Evolutionary conservation across 1,140 invertebrate genomes (phyloP), one percentile per base, ranked within the genome.

Genomic region (Rhagoletis pomonella): DNA sequence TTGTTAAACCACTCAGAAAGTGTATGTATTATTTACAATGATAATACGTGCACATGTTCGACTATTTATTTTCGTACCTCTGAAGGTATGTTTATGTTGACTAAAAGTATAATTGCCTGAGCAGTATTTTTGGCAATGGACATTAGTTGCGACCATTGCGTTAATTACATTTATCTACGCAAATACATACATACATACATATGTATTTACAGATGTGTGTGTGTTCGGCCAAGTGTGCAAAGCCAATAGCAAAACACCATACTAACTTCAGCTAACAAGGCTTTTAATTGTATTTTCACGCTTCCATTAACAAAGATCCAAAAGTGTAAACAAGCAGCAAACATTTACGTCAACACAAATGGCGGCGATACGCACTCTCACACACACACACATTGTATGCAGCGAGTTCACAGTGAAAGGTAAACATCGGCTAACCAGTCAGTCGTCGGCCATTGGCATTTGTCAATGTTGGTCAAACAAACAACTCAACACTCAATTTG

Each of bases 231-330:
- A 29, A 29, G 29, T 29, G 29, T 29, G 10, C 42, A 29, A 81
- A 58, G 47, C 73, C 47, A 81, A 81, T 81, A 81, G 73, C 73
- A 58, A 55, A 81, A 81, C 73, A 81, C 9, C 17, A 58, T 81
- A 55, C 19, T 55, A 81, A 55, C 44, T 50, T 29, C 2, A 29
- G n/a, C 73, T 81, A 58, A 81, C 73, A 81, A 81, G 73, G 9
- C 73, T 58, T 81, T 81, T 81, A 81, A 81, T 81, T 81, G 73
- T 55, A 81, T 55, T 81, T 81, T 81, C 44, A 81, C 73, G 73
- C 73, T 19, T 81, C 47, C 73, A 81, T 55, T 81, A 81, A 81
- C 44, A 81, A 81, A 81, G 50, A 50, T 10, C 47, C 47, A 55
- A 81, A 81, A 81, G 47, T 81, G 47, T 47, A 81, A 81, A 81